Percentiles rank a stretch among this genome's conserved stretches.
These are phyloP conservation scores for Ptilorrhoa leucosticta DNA, from an alignment of 2,113 vertebrate genomes.

Conservation along the genomic window DNA sequence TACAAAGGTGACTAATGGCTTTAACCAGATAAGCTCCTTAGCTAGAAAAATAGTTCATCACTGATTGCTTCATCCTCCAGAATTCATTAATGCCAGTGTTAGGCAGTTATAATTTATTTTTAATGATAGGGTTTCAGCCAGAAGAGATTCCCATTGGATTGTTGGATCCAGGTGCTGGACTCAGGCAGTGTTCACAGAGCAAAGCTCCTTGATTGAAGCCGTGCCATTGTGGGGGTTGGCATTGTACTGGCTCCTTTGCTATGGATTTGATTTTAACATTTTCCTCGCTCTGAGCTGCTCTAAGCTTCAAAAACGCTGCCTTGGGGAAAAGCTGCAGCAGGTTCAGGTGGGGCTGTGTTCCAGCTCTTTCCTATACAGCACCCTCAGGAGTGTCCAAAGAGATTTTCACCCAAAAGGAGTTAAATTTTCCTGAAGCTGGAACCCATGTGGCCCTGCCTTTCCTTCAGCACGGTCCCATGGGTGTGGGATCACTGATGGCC, in stretches of 20 bases:
- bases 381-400: background rate
- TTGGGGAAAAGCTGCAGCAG: background rate
- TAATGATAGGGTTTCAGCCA: background rate
- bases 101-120: background rate
- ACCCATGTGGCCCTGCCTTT: background rate
- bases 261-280: background rate
- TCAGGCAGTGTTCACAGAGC: background rate
- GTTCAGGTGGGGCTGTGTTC: background rate
- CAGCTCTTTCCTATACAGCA: background rate
- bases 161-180: background rate
- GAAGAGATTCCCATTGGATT: background rate
- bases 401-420: background rate
- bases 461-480: background rate
- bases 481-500: background rate
- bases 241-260: background rate
- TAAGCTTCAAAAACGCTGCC: background rate
- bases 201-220: background rate
- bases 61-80: background rate
- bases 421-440: background rate
- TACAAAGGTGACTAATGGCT: background rate
- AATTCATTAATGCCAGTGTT: background rate
- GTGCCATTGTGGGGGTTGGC: background rate
- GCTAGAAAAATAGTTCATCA: background rate
- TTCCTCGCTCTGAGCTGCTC: background rate
- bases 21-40: background rate